Evolutionary conservation across 2,113 vertebrate genomes (phyloP), one percentile per base, ranked within the genome.

Genomic region (Erythrocercus mccallii): DNA sequence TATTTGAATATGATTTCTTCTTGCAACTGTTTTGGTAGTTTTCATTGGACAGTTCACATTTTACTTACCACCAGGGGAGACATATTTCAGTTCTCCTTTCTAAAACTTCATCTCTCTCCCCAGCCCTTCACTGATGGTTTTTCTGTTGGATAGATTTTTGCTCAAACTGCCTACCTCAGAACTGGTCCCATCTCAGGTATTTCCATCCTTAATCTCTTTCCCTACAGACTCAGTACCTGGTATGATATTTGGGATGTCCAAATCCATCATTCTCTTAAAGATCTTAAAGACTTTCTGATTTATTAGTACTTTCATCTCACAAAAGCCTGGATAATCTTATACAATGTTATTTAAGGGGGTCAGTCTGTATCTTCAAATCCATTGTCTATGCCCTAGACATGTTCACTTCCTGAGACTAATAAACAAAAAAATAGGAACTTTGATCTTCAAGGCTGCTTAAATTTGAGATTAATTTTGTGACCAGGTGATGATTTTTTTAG

Each of bases 381-480:
- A 58, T 88, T 8, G 6, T 57, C 71, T 81, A 16, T 80, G 45
- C 22, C 38, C 33, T 81, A 51, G 38, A 70, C 68, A 65, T 20
- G 28, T 50, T 77, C 58, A 65, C 16, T 40, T 76, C 15, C 20
- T 2, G 4, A 76, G 30, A 76, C 31, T 64, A 82, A 90, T 80
- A 90, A 95, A 85, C 28, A 85, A 18, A 20, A 88, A 80, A 37
- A 61, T 64, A 87, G 85, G 66, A 88, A 82, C 45, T 80, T 65
- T 53, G 65, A 68, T 93, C 81, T 85, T 90, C 74, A 69, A 91
- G 44, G 66, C 37, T 87, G 42, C 74, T 65, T 88, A 83, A 72
- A 92, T 88, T 82, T 65, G 54, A 72, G 74, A 90, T 90, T 82
- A 86, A 90, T 94, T 95, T 82, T 88, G 10, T 77, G 62, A 80